Evolutionary conservation across 2,888 invertebrate species (phyloP).

Genomic region (Strigamia maritima): DNA sequence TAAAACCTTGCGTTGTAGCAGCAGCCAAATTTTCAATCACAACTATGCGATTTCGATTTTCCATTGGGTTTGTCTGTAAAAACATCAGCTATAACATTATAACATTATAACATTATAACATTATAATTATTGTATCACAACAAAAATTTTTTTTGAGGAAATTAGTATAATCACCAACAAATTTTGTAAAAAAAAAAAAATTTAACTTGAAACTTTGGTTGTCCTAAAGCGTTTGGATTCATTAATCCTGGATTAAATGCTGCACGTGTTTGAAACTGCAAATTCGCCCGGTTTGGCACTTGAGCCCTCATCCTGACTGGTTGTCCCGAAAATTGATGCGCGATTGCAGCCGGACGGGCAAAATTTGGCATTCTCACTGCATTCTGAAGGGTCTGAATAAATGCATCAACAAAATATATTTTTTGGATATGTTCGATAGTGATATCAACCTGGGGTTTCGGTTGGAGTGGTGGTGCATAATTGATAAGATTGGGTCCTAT

Average conservation of each 20-base stretch:
- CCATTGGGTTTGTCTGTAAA: not conserved
- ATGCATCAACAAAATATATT: too few relatives aligned
- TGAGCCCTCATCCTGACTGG: not conserved
- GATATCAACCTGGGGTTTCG: not conserved
- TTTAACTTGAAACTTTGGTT: not conserved
- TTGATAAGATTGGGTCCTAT: not conserved
- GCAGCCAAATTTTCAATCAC: not conserved
- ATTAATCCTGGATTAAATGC: not conserved
- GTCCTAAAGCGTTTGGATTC: not conserved
- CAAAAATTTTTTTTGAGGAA: too few relatives aligned
- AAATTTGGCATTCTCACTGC: not conserved
- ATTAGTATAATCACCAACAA: too few relatives aligned
- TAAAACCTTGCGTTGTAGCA: not conserved
- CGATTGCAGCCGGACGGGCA: not conserved
- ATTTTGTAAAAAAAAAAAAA: not conserved
- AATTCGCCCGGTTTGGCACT: not conserved
- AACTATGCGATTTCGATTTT: not conserved
- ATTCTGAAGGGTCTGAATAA: not conserved
- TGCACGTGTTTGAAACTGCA: not conserved
- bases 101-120: too few relatives aligned
- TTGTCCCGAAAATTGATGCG: not conserved
- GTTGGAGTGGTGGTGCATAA: not conserved
- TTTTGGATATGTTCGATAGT: too few relatives aligned
- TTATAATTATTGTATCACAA: too few relatives aligned
- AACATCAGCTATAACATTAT: too few relatives aligned